These are phyloP conservation scores for Ophthalmolycus amberensis DNA, from an alignment of 2,113 vertebrate genomes.

Conservation along the genomic window DNA sequence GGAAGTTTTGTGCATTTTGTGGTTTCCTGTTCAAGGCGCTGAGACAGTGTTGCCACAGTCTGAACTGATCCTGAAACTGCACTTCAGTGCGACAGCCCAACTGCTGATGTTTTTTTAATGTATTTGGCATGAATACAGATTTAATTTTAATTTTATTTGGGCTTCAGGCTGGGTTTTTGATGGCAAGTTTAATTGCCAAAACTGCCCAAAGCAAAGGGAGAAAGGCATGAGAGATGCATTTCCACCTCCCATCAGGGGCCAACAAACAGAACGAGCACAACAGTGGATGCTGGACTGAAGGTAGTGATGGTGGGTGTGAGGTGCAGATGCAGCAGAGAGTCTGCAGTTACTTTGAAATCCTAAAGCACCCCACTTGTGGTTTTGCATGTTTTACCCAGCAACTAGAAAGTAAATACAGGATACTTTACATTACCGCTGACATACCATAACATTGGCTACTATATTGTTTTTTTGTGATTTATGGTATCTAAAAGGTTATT, in stretches of 20 bases:
- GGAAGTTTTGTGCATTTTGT: slow-evolving; percentile 58
- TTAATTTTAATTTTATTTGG: slow-evolving; percentile 42
- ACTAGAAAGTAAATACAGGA: slow-evolving; percentile 1
- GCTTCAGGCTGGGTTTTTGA: slow-evolving; percentile 51
- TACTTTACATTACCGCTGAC: not conserved
- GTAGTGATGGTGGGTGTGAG: slow-evolving; percentile 1
- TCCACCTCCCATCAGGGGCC: slow-evolving; percentile 24
- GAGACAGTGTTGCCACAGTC: slow-evolving; percentile 5
- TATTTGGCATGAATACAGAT: slow-evolving; percentile 38
- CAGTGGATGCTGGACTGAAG: slow-evolving; percentile 11
- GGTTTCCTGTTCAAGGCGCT: slow-evolving; percentile 69
- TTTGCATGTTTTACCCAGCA: slow-evolving; percentile 27
- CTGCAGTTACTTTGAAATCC: slow-evolving; percentile 1
- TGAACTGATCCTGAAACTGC: slow-evolving; percentile 41
- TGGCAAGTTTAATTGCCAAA: slow-evolving; percentile 55
- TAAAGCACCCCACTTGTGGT: not conserved
- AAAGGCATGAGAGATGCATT: slow-evolving; percentile 49
- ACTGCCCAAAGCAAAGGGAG: slow-evolving; percentile 52
- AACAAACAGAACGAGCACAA: slow-evolving; percentile 16
- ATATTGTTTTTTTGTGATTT: not conserved
- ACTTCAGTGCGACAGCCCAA: slow-evolving; percentile 3
- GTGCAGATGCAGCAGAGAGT: slow-evolving; percentile 6
- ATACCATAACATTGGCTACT: not conserved
- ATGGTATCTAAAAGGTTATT: not conserved
- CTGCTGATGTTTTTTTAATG: slow-evolving; percentile 5